Base-by-base conservation (phyloP, 2,888 invertebrate genomes). In the Heterodera filipjevi region DNA sequence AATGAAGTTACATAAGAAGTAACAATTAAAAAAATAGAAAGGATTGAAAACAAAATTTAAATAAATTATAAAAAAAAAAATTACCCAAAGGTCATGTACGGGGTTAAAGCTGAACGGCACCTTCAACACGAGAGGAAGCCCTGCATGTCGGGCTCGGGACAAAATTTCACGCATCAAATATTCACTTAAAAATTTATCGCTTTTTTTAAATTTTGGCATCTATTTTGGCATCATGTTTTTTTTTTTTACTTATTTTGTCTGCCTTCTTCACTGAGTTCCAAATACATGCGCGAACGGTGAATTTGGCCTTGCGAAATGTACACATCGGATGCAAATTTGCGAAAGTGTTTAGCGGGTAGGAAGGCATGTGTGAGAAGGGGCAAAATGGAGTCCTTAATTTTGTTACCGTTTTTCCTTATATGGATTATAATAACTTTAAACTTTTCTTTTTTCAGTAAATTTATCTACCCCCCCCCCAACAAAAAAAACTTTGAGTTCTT, bases 341-440 rank as follows among this genome's bases (percentile, higher is more conserved):
- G 77, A 80, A 85, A 89, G 1, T 80, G 82, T 27, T 86, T 86
- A 10, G 84, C 82, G 22, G 82, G 71, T 66, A 89, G 82, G 79
- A 89, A 89, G 32, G 89, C 85, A 74, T 88, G 82, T 75, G 86
- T 87, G 75, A 89, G 85, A 2, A 89, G 85, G 2, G 89, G 88
- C 27, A 89, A 87, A 74, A 89, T 86, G 0, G 89, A 89, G 76
- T 89, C 88, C 84, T 83, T 75, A 81, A 14, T 49, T 59, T 59
- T 30, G 3, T 27, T 27, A 59, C 10, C n/a, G 6, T 27, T 10
- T 27, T 8, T 59, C 16, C 49, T 16, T 16, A 32, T 30, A 30
- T 30, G 32, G 27, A 12, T 6, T 8, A 30, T 30, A 30, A 10
- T 27, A 30, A 27, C 27, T 32, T 71, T 71, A 10, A 30, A 27